Evolutionary conservation across 2,888 invertebrate genomes (phyloP).

Genomic region (Griposia aprilina): DNA sequence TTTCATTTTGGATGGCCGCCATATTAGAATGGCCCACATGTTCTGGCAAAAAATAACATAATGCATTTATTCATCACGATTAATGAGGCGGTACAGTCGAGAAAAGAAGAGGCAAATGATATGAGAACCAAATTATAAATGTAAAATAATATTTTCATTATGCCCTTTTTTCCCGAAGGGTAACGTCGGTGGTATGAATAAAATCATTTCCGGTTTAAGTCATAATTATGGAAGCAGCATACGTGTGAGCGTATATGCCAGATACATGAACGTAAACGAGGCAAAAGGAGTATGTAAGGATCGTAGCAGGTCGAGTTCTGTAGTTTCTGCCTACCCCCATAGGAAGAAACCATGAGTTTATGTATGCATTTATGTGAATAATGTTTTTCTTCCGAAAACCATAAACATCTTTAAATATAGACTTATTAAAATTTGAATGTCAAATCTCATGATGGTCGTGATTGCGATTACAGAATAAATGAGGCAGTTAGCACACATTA

Average conservation of each 20-base stretch:
- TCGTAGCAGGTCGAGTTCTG: too few species aligned
- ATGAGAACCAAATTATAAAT: background rate
- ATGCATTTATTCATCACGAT: slow-evolving; percentile 54
- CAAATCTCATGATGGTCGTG: background rate
- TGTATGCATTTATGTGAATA: background rate
- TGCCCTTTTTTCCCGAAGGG: background rate
- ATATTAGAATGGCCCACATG: slow-evolving; percentile 42
- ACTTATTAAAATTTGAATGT: background rate
- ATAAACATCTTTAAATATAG: background rate
- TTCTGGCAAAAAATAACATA: slow-evolving; percentile 48
- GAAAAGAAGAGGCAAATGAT: slow-evolving; percentile 11
- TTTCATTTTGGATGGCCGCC: slow-evolving; percentile 28
- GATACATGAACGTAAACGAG: too few species aligned
- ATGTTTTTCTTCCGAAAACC: background rate
- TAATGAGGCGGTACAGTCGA: slow-evolving; percentile 32
- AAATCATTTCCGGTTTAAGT: background rate
- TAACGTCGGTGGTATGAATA: too few species aligned
- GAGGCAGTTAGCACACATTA: slow-evolving; percentile 25
- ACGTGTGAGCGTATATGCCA: too few species aligned
- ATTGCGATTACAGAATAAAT: slow-evolving; percentile 14
- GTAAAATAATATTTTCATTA: background rate
- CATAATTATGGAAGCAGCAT: too few species aligned
- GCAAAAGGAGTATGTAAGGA: too few species aligned
- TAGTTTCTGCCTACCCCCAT: too few species aligned
- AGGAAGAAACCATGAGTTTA: too few species aligned